Conservation (phyloP, 37 sponge, comb jelly and placozoan genomes). For the Hormiphora californensis region DNA sequence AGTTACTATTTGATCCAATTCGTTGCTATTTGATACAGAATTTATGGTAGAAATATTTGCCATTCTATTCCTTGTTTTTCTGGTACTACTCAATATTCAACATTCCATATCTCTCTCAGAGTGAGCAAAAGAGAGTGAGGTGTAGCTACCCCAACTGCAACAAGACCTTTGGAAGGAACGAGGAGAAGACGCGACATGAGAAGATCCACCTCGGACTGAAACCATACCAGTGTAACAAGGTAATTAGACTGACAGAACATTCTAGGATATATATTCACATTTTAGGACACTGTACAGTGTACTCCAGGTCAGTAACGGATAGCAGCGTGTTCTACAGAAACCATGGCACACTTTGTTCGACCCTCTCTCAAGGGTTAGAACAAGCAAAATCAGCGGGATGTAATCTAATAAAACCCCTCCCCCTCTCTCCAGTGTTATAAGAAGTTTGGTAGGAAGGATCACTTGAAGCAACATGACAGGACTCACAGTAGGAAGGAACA, state of each 20-base stretch:
- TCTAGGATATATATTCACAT: not conserved
- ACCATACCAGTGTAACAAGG: constrained; percentile 45
- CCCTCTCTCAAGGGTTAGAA: no score
- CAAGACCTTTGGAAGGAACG: constrained; percentile 53
- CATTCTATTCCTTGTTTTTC: no score
- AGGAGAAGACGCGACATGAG: constrained; percentile 50
- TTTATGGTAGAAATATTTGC: no score
- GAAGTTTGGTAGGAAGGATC: constrained; percentile 55
- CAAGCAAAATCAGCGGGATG: not conserved
- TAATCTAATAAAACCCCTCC: not conserved
- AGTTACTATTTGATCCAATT: no score
- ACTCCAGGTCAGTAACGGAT: no score
- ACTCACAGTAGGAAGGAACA: constrained; percentile 41
- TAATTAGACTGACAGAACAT: not conserved
- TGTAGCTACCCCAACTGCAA: constrained; percentile 47
- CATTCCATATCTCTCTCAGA: constrained; percentile 4
- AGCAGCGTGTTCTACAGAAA: no score
- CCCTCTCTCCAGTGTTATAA: constrained; percentile 18
- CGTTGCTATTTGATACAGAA: no score
- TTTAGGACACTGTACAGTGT: not conserved
- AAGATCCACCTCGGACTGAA: constrained; percentile 49
- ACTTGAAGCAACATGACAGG: constrained; percentile 52
- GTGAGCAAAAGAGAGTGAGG: not conserved
- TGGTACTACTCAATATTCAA: no score
- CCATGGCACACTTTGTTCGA: no score